These are phyloP conservation scores for Athrips mouffetella DNA, from an alignment of 2,888 invertebrate species.

Conservation along the genomic window DNA sequence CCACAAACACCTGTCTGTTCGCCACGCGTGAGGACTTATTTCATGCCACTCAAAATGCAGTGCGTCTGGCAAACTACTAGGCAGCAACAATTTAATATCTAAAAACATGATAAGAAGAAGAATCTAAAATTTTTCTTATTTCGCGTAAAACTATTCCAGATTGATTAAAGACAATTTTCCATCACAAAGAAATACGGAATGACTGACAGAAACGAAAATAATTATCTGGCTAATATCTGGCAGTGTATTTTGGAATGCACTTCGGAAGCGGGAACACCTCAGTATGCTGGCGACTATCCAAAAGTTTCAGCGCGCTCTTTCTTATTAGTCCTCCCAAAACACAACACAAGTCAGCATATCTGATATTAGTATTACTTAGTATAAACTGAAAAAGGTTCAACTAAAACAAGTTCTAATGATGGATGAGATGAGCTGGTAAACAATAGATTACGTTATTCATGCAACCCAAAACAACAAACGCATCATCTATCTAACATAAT, in stretches of 20 bases:
- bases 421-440: constrained; percentile 6
- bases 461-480: constrained; percentile 15
- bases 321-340: constrained; percentile 20
- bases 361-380: constrained; percentile 37
- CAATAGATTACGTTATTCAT: constrained; percentile 20
- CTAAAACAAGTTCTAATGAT: constrained; percentile 5
- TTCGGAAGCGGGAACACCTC: constrained; percentile 64
- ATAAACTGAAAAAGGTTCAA: not conserved
- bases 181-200: not conserved
- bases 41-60: too few relatives aligned
- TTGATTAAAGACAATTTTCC: too few relatives aligned
- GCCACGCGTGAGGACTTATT: too few relatives aligned
- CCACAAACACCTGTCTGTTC: too few relatives aligned
- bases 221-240: constrained; percentile 10
- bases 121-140: too few relatives aligned
- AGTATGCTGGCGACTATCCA: constrained; percentile 50
- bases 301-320: constrained; percentile 34
- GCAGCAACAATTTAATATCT: too few relatives aligned
- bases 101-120: too few relatives aligned
- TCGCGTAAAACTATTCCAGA: not conserved
- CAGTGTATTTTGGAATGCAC: constrained; percentile 41
- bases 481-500: constrained; percentile 15
- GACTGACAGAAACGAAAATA: constrained; percentile 13
- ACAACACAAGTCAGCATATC: constrained; percentile 30
- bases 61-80: too few relatives aligned